Conservation (phyloP, 2,797 vertebrate genomes). For the Gobio occitaniae region DNA sequence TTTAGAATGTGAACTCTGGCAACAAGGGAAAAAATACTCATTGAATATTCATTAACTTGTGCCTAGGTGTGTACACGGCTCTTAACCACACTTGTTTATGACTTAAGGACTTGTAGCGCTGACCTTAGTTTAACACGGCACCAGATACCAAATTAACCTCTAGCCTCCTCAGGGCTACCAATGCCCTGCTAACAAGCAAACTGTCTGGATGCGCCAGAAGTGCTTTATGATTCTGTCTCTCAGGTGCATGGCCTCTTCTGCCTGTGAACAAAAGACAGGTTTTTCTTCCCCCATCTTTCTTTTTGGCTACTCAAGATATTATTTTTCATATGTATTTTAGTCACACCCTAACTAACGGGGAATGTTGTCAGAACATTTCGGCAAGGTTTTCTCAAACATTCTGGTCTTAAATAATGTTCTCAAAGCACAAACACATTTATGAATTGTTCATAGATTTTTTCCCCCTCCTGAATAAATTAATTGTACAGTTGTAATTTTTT, state of each 20-base stretch:
- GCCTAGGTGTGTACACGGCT: constrained; percentile 84
- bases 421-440: neutral
- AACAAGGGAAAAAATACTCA: constrained; percentile 70
- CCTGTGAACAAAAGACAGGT: constrained; percentile 43
- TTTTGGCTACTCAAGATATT: constrained; percentile 62
- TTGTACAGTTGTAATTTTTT: neutral
- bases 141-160: constrained; percentile 89
- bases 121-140: constrained; percentile 86
- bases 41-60: constrained; percentile 86
- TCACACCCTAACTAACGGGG: constrained; percentile 49
- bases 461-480: neutral
- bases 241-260: constrained; percentile 55
- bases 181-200: constrained; percentile 86
- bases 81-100: constrained; percentile 87
- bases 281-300: constrained; percentile 36
- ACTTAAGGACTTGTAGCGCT: constrained; percentile 87
- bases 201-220: constrained; percentile 84
- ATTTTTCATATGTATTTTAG: constrained; percentile 61
- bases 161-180: constrained; percentile 81
- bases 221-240: constrained; percentile 79
- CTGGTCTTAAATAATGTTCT: neutral
- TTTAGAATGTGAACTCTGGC: constrained; percentile 61
- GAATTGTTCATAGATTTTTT: neutral
- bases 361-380: neutral
- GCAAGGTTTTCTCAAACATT: neutral